These are phyloP conservation scores for Hololepta plana DNA, from an alignment of 2,888 invertebrate genomes.

Conservation along the genomic window DNA sequence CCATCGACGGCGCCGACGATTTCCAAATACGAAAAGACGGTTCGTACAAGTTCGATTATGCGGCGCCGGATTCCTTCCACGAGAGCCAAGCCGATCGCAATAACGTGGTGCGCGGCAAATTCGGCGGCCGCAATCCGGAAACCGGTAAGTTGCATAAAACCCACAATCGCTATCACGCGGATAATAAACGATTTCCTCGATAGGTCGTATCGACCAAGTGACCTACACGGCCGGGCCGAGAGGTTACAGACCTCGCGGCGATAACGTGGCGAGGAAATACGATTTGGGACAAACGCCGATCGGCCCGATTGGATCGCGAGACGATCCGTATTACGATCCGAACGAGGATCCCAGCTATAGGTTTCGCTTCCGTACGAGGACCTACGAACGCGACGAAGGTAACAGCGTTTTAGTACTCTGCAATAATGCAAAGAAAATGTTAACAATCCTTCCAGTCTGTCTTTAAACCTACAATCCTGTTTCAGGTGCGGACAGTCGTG, in stretches of 20 bases:
- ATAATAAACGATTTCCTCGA: slow-evolving; percentile 2
- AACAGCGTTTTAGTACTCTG: too few relatives aligned
- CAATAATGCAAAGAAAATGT: background rate
- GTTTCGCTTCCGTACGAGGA: slow-evolving; percentile 47
- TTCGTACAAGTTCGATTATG: slow-evolving; percentile 57
- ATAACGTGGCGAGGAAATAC: slow-evolving; percentile 52
- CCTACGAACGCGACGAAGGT: slow-evolving; percentile 45
- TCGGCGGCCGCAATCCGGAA: slow-evolving; percentile 54
- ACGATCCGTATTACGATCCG: slow-evolving; percentile 57
- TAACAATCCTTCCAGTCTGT: background rate
- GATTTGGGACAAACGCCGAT: slow-evolving; percentile 41
- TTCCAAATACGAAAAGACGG: slow-evolving; percentile 49
- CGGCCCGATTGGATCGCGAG: slow-evolving; percentile 38
- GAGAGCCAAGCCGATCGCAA: slow-evolving; percentile 45
- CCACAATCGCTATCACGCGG: too few relatives aligned
- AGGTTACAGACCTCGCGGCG: slow-evolving; percentile 64
- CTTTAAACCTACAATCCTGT: slow-evolving; percentile 1
- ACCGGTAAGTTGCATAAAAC: slow-evolving; percentile 32
- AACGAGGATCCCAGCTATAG: slow-evolving; percentile 61
- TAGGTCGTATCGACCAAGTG: slow-evolving; percentile 44
- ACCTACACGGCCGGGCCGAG: slow-evolving; percentile 60
- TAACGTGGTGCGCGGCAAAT: slow-evolving; percentile 49
- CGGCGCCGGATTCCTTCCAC: slow-evolving; percentile 54
- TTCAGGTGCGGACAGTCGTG: slow-evolving; percentile 20
- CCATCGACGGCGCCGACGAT: slow-evolving; percentile 37